Base-by-base conservation (phyloP, 2,797 vertebrate genomes). In the Aphelocoma californica region DNA sequence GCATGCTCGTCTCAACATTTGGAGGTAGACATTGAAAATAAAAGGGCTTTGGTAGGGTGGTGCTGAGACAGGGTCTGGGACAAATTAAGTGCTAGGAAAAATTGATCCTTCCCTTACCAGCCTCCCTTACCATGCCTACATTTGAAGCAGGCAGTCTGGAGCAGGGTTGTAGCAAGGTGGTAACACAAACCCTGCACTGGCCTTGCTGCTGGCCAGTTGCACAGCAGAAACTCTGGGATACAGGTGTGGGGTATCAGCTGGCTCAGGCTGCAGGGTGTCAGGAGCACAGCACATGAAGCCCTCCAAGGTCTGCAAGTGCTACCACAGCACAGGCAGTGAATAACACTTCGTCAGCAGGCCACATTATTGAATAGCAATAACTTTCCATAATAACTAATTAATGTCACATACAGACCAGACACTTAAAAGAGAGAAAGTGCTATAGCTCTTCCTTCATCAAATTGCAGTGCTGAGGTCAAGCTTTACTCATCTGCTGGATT, bases 361-460 rank as follows among this genome's bases (percentile, higher is more conserved):
- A 51, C 88, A 51, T 67, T 88, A 94, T 78, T 81, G 86, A 92
- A 90, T 31, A 86, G 91, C 77, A 94, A 80, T 93, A 95, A 93
- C 80, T 94, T 93, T 51, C 80, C 67, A 7, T 93, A 88, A 90
- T 86, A 93, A 92, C 66, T 86, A 92, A 91, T 95, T 94, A 94
- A 80, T 61, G 90, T 82, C 91, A 90, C 78, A 87, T 51, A 67
- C 57, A 88, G 82, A 92, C 28, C 88, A 94, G 81, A 71, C 40
- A 74, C 73, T 92, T 91, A 50, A 78, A 84, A 83, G 65, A 89
- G 17, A 81, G 36, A 44, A 93, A 95, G 45, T 80, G 64, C 71
- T 74, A 44, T 34, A 67, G 72, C 48, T 91, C 58, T 93, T 74
- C 57, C 45, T 56, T 66, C 56, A 53, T 60, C 5, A 12, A 48